phyloP scores from a whole-genome alignment of 2,888 invertebrate genomes.

The Pocota personata region DNA sequence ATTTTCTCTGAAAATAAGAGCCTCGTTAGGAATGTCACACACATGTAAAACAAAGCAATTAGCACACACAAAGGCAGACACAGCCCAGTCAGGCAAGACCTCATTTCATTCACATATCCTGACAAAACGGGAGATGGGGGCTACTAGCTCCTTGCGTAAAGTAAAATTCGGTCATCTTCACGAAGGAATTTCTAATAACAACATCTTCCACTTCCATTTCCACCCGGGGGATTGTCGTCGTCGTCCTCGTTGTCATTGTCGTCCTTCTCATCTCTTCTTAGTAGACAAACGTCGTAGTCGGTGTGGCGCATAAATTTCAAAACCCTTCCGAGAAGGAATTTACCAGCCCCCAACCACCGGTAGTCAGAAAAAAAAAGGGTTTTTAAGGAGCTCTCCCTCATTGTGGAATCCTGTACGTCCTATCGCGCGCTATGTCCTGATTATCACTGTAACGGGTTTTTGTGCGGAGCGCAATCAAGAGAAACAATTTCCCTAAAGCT shows the following conservation, averaged over 20 bases:
- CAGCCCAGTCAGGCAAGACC: constrained; percentile 35
- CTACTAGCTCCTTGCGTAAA: background rate
- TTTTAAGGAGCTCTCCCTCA: constrained; percentile 18
- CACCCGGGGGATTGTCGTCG: background rate
- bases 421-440: constrained; percentile 48
- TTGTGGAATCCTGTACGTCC: constrained; percentile 34
- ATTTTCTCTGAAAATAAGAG: constrained; percentile 57
- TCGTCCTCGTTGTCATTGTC: constrained; percentile 13
- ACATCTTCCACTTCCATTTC: constrained; percentile 57
- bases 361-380: constrained; percentile 24
- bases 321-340: constrained; percentile 68
- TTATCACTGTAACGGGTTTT: constrained; percentile 66
- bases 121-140: background rate
- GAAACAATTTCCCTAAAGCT: constrained; percentile 70
- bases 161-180: constrained; percentile 70
- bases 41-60: constrained; percentile 74
- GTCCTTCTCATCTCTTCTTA: background rate
- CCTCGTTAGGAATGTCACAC: constrained; percentile 74
- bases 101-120: constrained; percentile 66
- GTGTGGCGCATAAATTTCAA: constrained; percentile 68
- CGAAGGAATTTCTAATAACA: constrained; percentile 73
- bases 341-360: constrained; percentile 2
- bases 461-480: constrained; percentile 68
- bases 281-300: constrained; percentile 19
- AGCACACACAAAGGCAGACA: constrained; percentile 67